Evolutionary conservation across 2,113 vertebrate genomes (phyloP).

Genomic region (Pelecanus crispus): DNA sequence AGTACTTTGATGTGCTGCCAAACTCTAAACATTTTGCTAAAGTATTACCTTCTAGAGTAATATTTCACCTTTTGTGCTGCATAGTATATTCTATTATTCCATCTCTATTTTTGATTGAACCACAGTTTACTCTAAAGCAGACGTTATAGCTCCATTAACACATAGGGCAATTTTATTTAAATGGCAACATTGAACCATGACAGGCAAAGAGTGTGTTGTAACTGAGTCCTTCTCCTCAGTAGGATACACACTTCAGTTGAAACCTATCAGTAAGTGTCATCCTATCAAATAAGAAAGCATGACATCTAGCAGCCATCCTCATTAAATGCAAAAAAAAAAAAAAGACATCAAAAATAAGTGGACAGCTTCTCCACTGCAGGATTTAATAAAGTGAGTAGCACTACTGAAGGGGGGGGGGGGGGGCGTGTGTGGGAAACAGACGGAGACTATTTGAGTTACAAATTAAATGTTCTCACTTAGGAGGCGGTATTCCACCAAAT

Average conservation of each 20-base stretch:
- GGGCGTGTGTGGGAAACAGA: no score
- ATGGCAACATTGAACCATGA: background rate
- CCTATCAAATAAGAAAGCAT: background rate
- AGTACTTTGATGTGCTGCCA: background rate
- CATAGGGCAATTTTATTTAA: constrained; percentile 21
- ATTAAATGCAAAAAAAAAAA: constrained; percentile 12
- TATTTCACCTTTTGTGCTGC: background rate
- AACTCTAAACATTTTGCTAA: background rate
- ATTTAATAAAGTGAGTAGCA: constrained; percentile 6
- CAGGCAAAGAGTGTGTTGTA: background rate
- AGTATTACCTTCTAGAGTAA: background rate
- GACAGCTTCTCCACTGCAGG: background rate
- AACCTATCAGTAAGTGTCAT: background rate
- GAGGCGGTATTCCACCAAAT: background rate
- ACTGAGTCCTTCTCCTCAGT: background rate
- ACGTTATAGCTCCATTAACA: constrained; percentile 16
- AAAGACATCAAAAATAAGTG: background rate
- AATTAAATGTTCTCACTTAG: background rate
- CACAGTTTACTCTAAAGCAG: background rate
- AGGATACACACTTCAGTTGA: background rate
- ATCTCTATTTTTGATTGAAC: background rate
- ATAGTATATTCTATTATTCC: background rate
- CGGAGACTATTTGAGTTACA: background rate
- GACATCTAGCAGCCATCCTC: background rate
- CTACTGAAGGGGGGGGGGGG: background rate